A percentile compares a stretch with the other conserved stretches of the same genome.
Conservation (phyloP, 2,888 invertebrate species). For the Tuberolachnus salignus region DNA sequence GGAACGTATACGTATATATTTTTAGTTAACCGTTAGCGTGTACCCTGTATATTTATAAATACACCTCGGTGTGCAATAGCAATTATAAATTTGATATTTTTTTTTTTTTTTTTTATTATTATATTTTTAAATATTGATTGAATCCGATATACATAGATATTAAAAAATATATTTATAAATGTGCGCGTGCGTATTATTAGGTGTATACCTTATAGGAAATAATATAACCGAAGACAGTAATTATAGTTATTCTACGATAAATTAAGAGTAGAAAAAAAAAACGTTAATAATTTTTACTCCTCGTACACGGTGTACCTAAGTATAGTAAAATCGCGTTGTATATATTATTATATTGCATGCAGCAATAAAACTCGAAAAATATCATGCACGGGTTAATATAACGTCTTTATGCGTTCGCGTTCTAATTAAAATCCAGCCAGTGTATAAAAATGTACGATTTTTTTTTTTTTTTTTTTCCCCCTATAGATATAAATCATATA, state of each 20-base stretch:
- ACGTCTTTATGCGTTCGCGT: slow-evolving; percentile 13
- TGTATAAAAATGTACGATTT: background rate
- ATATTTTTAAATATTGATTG: slow-evolving; percentile 7
- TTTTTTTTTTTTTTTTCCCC: too few species aligned
- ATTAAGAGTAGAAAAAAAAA: slow-evolving; percentile 27
- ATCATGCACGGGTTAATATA: slow-evolving; percentile 5
- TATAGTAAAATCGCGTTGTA: too few species aligned
- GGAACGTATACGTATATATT: background rate
- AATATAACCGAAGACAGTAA: slow-evolving; percentile 20
- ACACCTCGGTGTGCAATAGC: background rate
- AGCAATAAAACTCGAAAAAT: background rate
- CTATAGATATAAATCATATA: slow-evolving; percentile 21
- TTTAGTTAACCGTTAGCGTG: background rate
- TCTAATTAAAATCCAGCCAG: slow-evolving; percentile 22
- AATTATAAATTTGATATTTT: slow-evolving; percentile 17
- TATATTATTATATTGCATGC: background rate
- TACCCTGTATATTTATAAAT: too few species aligned
- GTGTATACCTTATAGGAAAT: background rate
- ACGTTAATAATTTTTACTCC: slow-evolving; percentile 16
- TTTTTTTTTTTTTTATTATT: too few species aligned
- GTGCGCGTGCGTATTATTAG: too few species aligned
- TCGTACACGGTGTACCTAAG: background rate
- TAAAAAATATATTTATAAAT: background rate
- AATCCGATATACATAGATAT: slow-evolving; percentile 1
- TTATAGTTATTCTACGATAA: slow-evolving; percentile 33